phyloP scores from a whole-genome alignment of 2,797 vertebrate species.

The Sebastes steindachneri region DNA sequence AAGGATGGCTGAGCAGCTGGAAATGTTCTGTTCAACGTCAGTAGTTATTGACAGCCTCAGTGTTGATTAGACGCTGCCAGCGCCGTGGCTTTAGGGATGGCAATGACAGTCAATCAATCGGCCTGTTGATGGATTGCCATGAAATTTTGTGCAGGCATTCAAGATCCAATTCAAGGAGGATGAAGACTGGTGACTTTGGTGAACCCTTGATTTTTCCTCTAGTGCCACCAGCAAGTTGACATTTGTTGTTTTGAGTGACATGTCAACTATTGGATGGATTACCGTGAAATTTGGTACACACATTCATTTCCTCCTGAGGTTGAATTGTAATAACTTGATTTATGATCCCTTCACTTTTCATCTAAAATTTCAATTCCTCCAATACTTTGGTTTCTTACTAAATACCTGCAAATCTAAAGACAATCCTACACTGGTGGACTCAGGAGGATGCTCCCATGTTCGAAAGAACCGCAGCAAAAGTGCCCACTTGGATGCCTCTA shows the following conservation, averaged over 20 bases:
- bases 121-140: not conserved
- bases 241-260: not conserved
- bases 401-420: too few relatives aligned
- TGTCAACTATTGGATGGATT: not conserved
- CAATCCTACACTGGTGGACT: too few relatives aligned
- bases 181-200: not conserved
- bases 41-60: conserved; percentile 30
- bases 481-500: too few relatives aligned
- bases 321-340: not conserved
- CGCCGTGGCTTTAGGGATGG: not conserved
- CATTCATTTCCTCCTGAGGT: not conserved
- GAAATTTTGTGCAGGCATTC: not conserved
- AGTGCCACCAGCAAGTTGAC: too few relatives aligned
- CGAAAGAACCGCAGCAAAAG: too few relatives aligned
- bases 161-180: not conserved
- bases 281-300: not conserved
- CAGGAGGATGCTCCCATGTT: too few relatives aligned
- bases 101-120: not conserved
- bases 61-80: not conserved
- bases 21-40: conserved; percentile 4
- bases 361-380: not conserved
- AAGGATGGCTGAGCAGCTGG: conserved; percentile 35
- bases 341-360: not conserved
- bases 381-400: not conserved
- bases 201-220: not conserved